Evolutionary conservation across 2,888 invertebrate species (phyloP), one percentile per base, ranked within the genome.

Genomic region (Pseudolycoriella hygida): DNA sequence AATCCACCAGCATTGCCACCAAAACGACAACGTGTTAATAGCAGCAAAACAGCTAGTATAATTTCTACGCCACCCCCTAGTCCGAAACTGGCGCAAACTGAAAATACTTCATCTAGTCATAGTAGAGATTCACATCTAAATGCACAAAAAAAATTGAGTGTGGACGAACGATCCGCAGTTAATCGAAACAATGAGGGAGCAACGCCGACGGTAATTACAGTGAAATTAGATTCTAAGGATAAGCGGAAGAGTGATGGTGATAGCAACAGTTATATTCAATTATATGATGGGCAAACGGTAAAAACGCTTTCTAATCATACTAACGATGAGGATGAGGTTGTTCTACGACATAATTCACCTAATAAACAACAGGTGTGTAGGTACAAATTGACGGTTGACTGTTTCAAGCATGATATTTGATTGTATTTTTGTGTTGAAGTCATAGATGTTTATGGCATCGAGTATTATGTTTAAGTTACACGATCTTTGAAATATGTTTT

Each of bases 11-110:
- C 56, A 43, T 53, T 56, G 47, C 55, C 56, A 15, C 48, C 54
- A 48, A 53, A 49, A 44, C 64, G 66, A 57, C 72, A 60, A 59
- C 72, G 59, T 59, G 69, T 61, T 56, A 66, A 52, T 25, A 25
- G 25, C 60, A 69, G 57, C 60, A 72, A 64, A 53, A 57, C 58
- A 31, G 59, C 60, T 45, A 59, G 59, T 44, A 60, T 66, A 50
- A 66, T 72, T 61, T 50, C 64, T 62, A 57, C 73, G 60, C 53
- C 67, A 58, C 66, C 68, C 40, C 60, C 64, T 42, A 65, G 64
- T 57, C 65, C 65, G 0, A 64, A 64, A 47, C 45, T 40, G 12
- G n/a, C 38, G 2, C 8, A 14, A 39, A 40, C 15, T n/a, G 44
- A 44, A 1, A 44, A 40, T 31, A 30, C 25, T 40, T 18, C 20